A percentile compares a stretch with the other conserved stretches of the same genome.
These are phyloP conservation scores for Hoplodrina ambigua DNA, from an alignment of 2,888 invertebrate genomes.

Conservation along the genomic window DNA sequence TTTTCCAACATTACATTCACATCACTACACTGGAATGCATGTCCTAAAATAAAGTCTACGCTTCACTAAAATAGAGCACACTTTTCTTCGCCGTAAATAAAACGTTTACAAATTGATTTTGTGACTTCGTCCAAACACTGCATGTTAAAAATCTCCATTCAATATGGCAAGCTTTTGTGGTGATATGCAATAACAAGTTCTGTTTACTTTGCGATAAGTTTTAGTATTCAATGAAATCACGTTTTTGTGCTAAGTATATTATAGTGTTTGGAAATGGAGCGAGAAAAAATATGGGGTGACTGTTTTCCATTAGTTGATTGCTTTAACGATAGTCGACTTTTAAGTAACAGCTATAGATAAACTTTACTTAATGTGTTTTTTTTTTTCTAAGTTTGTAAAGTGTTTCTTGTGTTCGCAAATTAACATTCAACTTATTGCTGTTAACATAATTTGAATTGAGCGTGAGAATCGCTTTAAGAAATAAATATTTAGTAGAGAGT, in stretches of 20 bases:
- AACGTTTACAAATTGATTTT: slow-evolving; percentile 36
- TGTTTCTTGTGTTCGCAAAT: slow-evolving; percentile 23
- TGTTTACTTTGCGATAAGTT: slow-evolving; percentile 44
- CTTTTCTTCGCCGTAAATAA: slow-evolving; percentile 26
- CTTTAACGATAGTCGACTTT: slow-evolving; percentile 56
- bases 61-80: slow-evolving; percentile 25
- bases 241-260: slow-evolving; percentile 19
- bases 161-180: slow-evolving; percentile 10
- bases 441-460: slow-evolving; percentile 1
- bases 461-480: neutral
- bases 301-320: slow-evolving; percentile 62
- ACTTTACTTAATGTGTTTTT: slow-evolving; percentile 27
- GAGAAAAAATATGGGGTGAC: slow-evolving; percentile 55
- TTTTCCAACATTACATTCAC: slow-evolving; percentile 5
- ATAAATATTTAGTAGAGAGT: neutral
- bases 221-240: slow-evolving; percentile 43
- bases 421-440: slow-evolving; percentile 9
- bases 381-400: slow-evolving; percentile 12
- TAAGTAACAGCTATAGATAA: slow-evolving; percentile 49
- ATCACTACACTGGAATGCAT: slow-evolving; percentile 1
- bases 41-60: slow-evolving; percentile 31
- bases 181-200: slow-evolving; percentile 37
- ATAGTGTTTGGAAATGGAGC: slow-evolving; percentile 52
- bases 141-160: slow-evolving; percentile 44
- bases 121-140: slow-evolving; percentile 38